Percentiles rank a stretch among this genome's conserved stretches.
phyloP scores from a whole-genome alignment of 1,140 invertebrate genomes.

The Leptoteleia sp. region DNA sequence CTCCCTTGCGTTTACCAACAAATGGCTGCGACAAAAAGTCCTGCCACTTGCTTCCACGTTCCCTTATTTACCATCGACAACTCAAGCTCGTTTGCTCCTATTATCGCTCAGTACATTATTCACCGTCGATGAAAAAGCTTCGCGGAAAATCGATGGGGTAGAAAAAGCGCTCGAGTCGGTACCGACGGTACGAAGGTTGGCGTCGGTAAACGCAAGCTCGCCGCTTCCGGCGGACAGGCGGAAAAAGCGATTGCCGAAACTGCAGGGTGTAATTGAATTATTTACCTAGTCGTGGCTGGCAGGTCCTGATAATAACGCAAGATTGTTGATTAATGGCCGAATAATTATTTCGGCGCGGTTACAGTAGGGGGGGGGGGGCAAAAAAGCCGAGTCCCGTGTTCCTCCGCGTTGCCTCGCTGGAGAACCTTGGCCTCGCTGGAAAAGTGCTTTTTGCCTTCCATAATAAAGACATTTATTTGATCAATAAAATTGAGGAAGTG shows the following conservation, averaged over 20 bases:
- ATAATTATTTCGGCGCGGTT: conserved; percentile 18
- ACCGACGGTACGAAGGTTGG: conserved; percentile 4
- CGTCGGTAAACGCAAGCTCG: conserved; percentile 28
- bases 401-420: conserved; percentile 1
- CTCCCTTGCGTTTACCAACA: too few relatives aligned
- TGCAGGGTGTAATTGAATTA: conserved; percentile 28
- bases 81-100: too few relatives aligned
- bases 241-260: conserved; percentile 26
- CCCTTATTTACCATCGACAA: too few relatives aligned
- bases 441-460: conserved; percentile 20
- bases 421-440: neutral
- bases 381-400: conserved; percentile 7
- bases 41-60: too few relatives aligned
- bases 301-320: conserved; percentile 15
- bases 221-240: neutral
- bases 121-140: conserved; percentile 30
- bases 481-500: conserved; percentile 52
- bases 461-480: conserved; percentile 53
- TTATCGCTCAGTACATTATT: conserved; percentile 8
- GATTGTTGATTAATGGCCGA: conserved; percentile 33
- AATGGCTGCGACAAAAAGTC: too few relatives aligned
- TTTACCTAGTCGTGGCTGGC: conserved; percentile 21
- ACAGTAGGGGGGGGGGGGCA: neutral
- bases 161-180: conserved; percentile 3
- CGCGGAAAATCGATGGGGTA: conserved; percentile 16